Evolutionary conservation across 2,797 vertebrate species (phyloP).

Genomic region (Pseudochirops corinnae): DNA sequence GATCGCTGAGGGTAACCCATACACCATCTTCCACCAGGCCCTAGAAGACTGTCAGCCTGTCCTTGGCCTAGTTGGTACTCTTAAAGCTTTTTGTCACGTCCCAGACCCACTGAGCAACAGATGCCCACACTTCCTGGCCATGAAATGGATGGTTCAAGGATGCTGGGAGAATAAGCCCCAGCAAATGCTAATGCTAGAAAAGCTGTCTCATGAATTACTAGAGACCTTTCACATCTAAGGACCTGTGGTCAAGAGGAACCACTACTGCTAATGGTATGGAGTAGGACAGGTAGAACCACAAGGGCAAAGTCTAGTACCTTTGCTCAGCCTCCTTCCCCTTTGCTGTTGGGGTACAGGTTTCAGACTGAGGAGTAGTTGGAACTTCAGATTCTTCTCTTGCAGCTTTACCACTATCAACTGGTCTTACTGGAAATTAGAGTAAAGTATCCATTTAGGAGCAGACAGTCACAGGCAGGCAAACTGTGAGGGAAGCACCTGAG

Average conservation of each 20-base stretch:
- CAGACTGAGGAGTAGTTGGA: not conserved
- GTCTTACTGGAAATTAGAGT: not conserved
- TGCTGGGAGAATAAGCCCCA: slow-evolving; percentile 92
- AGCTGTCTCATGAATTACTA: slow-evolving; percentile 93
- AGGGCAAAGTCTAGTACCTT: not conserved
- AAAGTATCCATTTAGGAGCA: not conserved
- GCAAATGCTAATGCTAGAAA: slow-evolving; percentile 91
- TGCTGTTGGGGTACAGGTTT: not conserved
- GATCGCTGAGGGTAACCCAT: slow-evolving; percentile 93
- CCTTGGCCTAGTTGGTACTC: slow-evolving; percentile 90
- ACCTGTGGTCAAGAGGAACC: no score
- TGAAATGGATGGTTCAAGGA: slow-evolving; percentile 96
- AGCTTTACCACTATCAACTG: not conserved
- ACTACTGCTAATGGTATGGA: slow-evolving; percentile 94
- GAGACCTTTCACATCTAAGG: slow-evolving; percentile 88
- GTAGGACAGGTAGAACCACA: fast-evolving
- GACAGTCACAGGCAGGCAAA: not conserved
- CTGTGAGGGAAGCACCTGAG: no score
- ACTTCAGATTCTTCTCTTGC: not conserved
- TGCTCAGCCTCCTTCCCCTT: not conserved
- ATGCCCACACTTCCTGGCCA: slow-evolving; percentile 92
- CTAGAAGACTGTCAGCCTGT: slow-evolving; percentile 95
- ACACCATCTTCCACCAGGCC: slow-evolving; percentile 93
- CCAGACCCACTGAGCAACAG: slow-evolving; percentile 91
- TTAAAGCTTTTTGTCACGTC: slow-evolving; percentile 95